Evolutionary conservation across 2,888 invertebrate species (phyloP).

Genomic region (Drosophila subsilvestris): DNA sequence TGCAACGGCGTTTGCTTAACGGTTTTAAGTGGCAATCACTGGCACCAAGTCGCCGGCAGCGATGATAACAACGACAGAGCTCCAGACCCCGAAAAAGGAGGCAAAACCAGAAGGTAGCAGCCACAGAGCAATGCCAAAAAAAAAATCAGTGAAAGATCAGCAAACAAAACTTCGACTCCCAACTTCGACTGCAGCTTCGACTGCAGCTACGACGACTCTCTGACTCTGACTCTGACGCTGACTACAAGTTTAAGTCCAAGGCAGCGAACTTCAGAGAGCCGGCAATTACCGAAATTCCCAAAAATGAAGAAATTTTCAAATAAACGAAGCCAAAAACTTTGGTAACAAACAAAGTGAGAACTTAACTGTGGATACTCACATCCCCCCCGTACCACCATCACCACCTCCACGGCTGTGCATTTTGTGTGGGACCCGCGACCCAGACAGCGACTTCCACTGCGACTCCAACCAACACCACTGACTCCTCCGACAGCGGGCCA

Average conservation of each 20-base stretch:
- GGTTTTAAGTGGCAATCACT: slow-evolving; percentile 76
- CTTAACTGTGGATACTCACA: slow-evolving; percentile 52
- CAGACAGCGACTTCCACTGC: slow-evolving; percentile 29
- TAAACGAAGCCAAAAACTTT: slow-evolving; percentile 67
- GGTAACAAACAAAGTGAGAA: slow-evolving; percentile 65
- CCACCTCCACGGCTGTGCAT: not conserved
- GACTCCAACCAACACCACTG: slow-evolving; percentile 25
- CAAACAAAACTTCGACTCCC: slow-evolving; percentile 57
- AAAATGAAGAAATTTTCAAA: slow-evolving; percentile 80
- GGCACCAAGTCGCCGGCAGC: slow-evolving; percentile 58
- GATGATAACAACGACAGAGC: slow-evolving; percentile 61
- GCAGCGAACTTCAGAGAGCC: slow-evolving; percentile 50
- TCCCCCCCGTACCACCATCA: slow-evolving; percentile 14
- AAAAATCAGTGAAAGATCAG: slow-evolving; percentile 73
- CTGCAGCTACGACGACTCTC: slow-evolving; percentile 15
- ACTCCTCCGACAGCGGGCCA: slow-evolving; percentile 33
- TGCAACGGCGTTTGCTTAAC: slow-evolving; percentile 72
- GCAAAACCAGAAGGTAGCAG: slow-evolving; percentile 47
- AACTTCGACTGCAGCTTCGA: slow-evolving; percentile 11
- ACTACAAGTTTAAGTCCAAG: slow-evolving; percentile 14
- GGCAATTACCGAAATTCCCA: slow-evolving; percentile 78
- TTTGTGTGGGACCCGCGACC: slow-evolving; percentile 58
- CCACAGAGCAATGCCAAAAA: slow-evolving; percentile 46
- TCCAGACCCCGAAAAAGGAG: slow-evolving; percentile 31
- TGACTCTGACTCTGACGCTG: slow-evolving; percentile 2